Conservation (phyloP, 1,140 invertebrate species). For the Brachionus rubens region DNA sequence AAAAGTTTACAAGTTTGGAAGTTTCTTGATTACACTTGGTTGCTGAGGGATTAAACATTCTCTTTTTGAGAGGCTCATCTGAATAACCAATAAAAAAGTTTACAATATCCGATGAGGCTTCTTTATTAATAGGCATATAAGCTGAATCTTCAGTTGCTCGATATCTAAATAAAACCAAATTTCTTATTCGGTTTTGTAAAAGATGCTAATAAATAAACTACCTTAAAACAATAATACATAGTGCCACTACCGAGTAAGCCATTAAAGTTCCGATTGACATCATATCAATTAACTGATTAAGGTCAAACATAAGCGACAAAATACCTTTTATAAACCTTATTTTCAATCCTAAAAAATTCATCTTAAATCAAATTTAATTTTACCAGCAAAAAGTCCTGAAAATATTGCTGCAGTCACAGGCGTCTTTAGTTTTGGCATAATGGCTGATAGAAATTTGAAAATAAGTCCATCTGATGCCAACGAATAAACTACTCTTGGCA, state of each 20-base stretch:
- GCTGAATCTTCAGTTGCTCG: not conserved
- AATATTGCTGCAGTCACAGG: constrained; percentile 76
- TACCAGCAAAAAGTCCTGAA: constrained; percentile 75
- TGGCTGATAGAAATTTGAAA: constrained; percentile 49
- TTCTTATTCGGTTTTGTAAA: not conserved
- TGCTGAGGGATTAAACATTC: not conserved
- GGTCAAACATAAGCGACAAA: constrained; percentile 80
- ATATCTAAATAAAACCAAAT: not conserved
- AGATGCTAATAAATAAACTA: constrained; percentile 47
- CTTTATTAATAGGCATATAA: not conserved
- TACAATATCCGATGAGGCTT: not conserved
- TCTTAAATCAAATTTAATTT: too few species aligned
- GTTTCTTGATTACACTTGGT: not conserved
- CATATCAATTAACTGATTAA: constrained; percentile 84
- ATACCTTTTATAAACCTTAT: too few species aligned
- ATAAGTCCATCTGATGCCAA: constrained; percentile 60
- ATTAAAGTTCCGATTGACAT: constrained; percentile 90
- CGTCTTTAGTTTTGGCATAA: constrained; percentile 67
- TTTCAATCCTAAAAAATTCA: too few species aligned
- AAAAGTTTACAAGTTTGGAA: constrained; percentile 25
- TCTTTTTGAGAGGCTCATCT: not conserved
- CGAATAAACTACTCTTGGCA: constrained; percentile 82
- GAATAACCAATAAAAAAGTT: not conserved
- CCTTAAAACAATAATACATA: constrained; percentile 76
- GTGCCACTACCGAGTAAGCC: constrained; percentile 84